A percentile compares a stretch with the other conserved stretches of the same genome.
These are phyloP conservation scores for Pachliopta kotzebuea DNA, from an alignment of 2,888 invertebrate genomes.

Conservation along the genomic window DNA sequence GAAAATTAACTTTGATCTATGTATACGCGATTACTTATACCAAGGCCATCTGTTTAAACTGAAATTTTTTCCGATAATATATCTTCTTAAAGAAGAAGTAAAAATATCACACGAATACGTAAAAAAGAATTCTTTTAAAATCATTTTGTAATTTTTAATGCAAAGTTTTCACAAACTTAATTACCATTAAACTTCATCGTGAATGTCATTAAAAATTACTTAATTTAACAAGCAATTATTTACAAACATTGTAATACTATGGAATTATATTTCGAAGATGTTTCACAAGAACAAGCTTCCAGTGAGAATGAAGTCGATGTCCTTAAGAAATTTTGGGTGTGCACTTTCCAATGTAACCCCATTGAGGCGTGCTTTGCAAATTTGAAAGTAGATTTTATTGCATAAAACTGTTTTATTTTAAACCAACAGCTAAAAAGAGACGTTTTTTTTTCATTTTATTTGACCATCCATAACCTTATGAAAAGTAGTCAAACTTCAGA, in stretches of 20 bases:
- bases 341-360: constrained; percentile 19
- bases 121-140: too few relatives aligned
- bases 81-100: too few relatives aligned
- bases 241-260: background rate
- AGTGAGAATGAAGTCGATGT: constrained; percentile 20
- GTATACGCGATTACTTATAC: too few relatives aligned
- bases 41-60: too few relatives aligned
- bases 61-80: too few relatives aligned
- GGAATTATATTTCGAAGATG: constrained; percentile 16
- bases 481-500: too few relatives aligned
- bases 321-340: constrained; percentile 21
- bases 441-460: too few relatives aligned
- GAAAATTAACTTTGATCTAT: too few relatives aligned
- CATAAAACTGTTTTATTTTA: background rate
- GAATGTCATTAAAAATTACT: background rate
- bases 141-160: too few relatives aligned
- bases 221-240: background rate
- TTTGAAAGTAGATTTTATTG: constrained; percentile 3
- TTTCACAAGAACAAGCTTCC: constrained; percentile 19
- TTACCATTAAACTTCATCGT: background rate
- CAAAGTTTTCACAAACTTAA: background rate
- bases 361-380: constrained; percentile 8
- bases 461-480: too few relatives aligned
- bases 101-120: too few relatives aligned
- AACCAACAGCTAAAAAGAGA: background rate